Evolutionary conservation across 2,888 invertebrate species (phyloP), one percentile per base, ranked within the genome.

Genomic region (Lepidocyrtinus sp.): DNA sequence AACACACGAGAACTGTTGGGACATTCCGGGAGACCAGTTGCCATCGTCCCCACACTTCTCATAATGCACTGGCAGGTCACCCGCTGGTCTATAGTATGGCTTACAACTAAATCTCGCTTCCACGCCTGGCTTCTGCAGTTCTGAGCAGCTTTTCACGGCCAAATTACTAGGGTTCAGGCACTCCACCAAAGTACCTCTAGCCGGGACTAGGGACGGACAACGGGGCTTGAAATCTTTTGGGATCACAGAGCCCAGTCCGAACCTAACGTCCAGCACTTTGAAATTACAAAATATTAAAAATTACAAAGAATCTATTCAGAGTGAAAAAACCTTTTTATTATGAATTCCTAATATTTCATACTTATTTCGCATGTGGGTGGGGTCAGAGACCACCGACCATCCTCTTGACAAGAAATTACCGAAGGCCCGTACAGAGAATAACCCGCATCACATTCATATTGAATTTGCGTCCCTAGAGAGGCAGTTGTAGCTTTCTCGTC

Each of bases 61-160:
- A 69, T 86, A 86, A 50, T 85, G 85, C 21, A 85, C 67, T 1
- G 86, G 85, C n/a, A 86, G 67, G 22, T 86, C 86, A 2, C 84
- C 83, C 2, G 86, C 81, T 17, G 84, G 83, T 50, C 84, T 65
- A 67, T 85, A 86, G 70, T 85, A 85, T 2, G 81, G 36, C 45
- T 79, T 79, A 50, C 86, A 86, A n/a, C 78, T 82, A 15, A 85
- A 79, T 22, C 84, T 65, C 0, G 85, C 86, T 71, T 86, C 86
- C 0, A 82, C 81, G 7, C 85, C 85, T 1, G 83, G 73, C n/a
- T 82, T 80, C n/a, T 85, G 85, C 1, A 78, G 80, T 19, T 86
- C 83, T 0, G 82, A 83, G 64, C 87, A 87, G 2, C 81, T 73
- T 50, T 82, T 84, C 1, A 87, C 77, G 24, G 85, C 83, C 19